Percentiles rank a stretch among this genome's conserved stretches.
These are phyloP conservation scores for Remorina albescens DNA, from an alignment of 2,797 vertebrate species.

Conservation along the genomic window DNA sequence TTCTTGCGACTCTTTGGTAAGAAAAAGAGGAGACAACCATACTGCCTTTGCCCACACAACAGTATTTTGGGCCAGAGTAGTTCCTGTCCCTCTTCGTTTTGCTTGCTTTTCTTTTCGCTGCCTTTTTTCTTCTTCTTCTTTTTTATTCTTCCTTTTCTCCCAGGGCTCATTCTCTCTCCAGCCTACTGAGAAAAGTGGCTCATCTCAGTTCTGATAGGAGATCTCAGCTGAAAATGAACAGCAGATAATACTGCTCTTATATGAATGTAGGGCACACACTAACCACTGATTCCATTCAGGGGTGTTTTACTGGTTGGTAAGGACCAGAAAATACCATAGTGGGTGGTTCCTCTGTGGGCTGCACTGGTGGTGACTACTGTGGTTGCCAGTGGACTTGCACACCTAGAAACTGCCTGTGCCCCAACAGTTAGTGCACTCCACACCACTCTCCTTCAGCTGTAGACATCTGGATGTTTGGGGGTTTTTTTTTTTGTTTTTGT, in stretches of 20 bases:
- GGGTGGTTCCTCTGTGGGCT: slow-evolving; percentile 63
- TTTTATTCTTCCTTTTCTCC: slow-evolving; percentile 47
- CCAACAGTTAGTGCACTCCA: slow-evolving; percentile 55
- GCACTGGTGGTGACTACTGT: slow-evolving; percentile 63
- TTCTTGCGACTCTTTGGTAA: slow-evolving; percentile 61
- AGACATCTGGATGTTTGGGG: slow-evolving; percentile 84
- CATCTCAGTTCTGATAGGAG: slow-evolving; percentile 61
- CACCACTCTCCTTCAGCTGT: slow-evolving; percentile 68
- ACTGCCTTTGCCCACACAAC: slow-evolving; percentile 75
- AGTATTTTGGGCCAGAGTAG: slow-evolving; percentile 68
- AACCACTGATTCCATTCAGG: slow-evolving; percentile 68
- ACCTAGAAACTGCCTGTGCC: slow-evolving; percentile 61
- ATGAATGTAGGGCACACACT: slow-evolving; percentile 84
- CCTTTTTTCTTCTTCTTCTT: slow-evolving; percentile 64
- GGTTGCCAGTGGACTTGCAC: slow-evolving; percentile 52
- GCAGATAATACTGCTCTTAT: slow-evolving; percentile 69
- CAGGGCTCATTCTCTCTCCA: slow-evolving; percentile 56
- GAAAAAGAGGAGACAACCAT: slow-evolving; percentile 62
- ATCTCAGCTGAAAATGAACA: slow-evolving; percentile 64
- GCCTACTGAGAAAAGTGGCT: slow-evolving; percentile 50
- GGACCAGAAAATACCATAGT: slow-evolving; percentile 52
- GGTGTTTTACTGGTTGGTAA: slow-evolving; percentile 63
- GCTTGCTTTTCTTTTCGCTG: slow-evolving; percentile 74
- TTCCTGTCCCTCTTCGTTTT: slow-evolving; percentile 56
- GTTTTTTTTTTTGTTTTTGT: too few relatives aligned